A percentile compares a stretch with the other conserved stretches of the same genome.
Evolutionary conservation across 2,797 vertebrate species (phyloP).

Genomic region (Crocidura indochinensis): DNA sequence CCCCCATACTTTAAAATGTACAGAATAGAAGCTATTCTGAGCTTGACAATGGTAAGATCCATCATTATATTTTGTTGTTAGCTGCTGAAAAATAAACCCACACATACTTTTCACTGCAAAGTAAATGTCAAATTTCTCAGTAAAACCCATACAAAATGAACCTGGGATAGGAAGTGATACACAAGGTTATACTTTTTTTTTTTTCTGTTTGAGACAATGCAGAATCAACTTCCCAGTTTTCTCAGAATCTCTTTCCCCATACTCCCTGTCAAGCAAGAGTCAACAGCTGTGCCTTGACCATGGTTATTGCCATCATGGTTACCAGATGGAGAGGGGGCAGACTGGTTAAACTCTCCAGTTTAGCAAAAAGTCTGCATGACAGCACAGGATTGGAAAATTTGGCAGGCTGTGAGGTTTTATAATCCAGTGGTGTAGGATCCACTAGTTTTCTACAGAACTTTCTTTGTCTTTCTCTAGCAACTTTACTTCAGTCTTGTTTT

Average conservation of each 20-base stretch:
- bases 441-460: conserved; percentile 23
- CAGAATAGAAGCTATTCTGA: conserved; percentile 16
- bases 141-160: conserved; percentile 71
- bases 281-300: not conserved
- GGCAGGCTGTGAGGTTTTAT: not conserved
- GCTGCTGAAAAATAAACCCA: conserved; percentile 61
- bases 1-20: not conserved
- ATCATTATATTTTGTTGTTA: conserved; percentile 62
- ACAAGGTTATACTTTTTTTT: conserved; percentile 37
- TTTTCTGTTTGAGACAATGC: conserved; percentile 26
- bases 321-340: not conserved
- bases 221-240: not conserved
- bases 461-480: conserved; percentile 13
- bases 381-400: not conserved
- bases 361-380: not conserved
- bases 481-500: not conserved
- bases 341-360: not conserved
- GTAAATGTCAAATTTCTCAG: conserved; percentile 66
- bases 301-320: not conserved
- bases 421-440: not conserved
- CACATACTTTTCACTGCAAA: conserved; percentile 57
- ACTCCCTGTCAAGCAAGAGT: not conserved
- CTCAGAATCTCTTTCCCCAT: not conserved
- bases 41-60: not conserved
- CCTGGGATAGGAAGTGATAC: conserved; percentile 44